Base-by-base conservation (phyloP, 2,797 vertebrate genomes). In the Okamejei kenojei region DNA sequence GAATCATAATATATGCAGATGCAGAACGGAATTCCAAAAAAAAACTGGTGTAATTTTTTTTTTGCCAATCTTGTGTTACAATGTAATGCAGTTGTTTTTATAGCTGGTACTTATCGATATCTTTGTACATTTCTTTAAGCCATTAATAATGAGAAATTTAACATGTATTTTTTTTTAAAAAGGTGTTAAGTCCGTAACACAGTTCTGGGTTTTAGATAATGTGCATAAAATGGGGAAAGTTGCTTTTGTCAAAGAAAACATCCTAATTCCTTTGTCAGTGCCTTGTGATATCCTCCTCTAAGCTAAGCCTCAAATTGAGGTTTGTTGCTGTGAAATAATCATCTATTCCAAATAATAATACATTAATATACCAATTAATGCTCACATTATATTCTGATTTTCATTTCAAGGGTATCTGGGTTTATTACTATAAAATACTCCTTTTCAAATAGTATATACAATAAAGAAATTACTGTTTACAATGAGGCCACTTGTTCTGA, bases 1-100 rank as follows among this genome's bases (percentile, higher is more conserved):
- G 38, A 38, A 29, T 92, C 71, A 73, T 92, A 92, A 74, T 92
- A 92, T 74, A 92, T 92, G 68, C 90, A 92, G 71, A 35, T 4
- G 45, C 10, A 74, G 17, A 54, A 92, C 5, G 45, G 45, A 45
- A 45, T 45, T 92, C 21, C 35, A n/a, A 92, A 45, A 92, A 91
- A 74, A 76, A 54, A 73, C 21, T 13, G 61, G 71, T 82, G 26
- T 15, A 26, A 58, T 82, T 9, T 19, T 19, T 19, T 19, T 45
- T 68, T 74, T 23, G n/a, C 54, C 90, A 54, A 54, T 54, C 13
- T 54, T 61, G 9, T 92, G 26, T 45, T 17, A 23, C 38, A 15
- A 76, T 45, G 45, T 71, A 65, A 71, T 58, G 17, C 63, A 35
- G 17, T 91, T 91, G 88, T 21, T 54, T 38, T 73, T 91, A 32